Evolutionary conservation across 1,140 invertebrate species (phyloP).

Genomic region (Caenorhabditis brenneri): DNA sequence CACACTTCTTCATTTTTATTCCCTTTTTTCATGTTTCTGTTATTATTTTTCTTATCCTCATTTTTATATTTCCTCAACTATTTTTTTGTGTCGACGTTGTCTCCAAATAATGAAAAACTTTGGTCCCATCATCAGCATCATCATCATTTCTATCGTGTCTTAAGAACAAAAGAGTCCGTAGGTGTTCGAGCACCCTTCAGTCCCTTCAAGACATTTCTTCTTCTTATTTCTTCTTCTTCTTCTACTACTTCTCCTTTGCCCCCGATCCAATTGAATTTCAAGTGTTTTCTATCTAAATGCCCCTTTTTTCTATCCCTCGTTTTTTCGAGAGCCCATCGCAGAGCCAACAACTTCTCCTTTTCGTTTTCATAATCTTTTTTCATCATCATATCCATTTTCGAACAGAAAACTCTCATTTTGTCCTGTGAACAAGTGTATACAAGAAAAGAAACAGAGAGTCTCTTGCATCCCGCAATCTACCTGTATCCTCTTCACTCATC

Average conservation of each 20-base stretch:
- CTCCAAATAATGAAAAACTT: conserved; percentile 10
- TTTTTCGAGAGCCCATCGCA: background rate
- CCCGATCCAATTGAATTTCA: conserved; percentile 42
- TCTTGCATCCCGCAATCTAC: background rate
- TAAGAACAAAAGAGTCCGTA: conserved; percentile 27
- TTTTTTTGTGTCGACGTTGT: background rate
- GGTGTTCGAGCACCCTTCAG: conserved; percentile 35
- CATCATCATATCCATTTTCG: conserved; percentile 15
- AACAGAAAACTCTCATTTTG: background rate
- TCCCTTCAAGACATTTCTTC: background rate
- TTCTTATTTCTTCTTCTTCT: background rate
- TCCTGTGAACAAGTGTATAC: background rate
- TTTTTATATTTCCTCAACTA: background rate
- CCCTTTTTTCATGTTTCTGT: background rate
- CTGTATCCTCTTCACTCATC: conserved; percentile 38
- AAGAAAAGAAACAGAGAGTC: background rate
- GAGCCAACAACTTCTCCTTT: background rate
- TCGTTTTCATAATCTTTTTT: background rate
- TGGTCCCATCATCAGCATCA: too few relatives aligned
- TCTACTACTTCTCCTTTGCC: background rate
- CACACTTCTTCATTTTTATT: background rate
- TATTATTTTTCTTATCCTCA: background rate
- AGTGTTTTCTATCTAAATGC: conserved; percentile 42
- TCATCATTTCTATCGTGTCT: background rate
- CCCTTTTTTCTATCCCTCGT: background rate